These are phyloP conservation scores for Entelurus aequoreus DNA, from an alignment of 2,113 vertebrate genomes.

Conservation along the genomic window DNA sequence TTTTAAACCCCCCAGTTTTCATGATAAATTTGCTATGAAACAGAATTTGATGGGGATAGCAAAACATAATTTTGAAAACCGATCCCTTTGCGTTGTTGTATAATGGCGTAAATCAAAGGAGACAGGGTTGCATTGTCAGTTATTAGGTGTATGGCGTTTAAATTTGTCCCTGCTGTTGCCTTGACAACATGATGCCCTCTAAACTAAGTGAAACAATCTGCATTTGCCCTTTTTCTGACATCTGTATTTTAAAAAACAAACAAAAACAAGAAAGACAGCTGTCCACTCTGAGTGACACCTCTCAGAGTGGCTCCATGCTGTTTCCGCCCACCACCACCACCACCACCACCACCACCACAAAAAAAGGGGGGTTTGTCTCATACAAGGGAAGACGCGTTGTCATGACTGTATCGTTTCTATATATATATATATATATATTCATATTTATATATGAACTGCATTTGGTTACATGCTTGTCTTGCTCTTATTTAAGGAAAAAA, in stretches of 20 bases:
- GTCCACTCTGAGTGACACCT: conserved; percentile 49
- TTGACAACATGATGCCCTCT: conserved; percentile 50
- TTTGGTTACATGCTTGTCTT: conserved; percentile 77
- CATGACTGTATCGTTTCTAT: conserved; percentile 75
- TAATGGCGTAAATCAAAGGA: conserved; percentile 30
- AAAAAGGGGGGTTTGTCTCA: conserved; percentile 75
- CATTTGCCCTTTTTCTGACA: conserved; percentile 69
- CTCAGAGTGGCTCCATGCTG: conserved; percentile 38
- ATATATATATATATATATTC: neutral
- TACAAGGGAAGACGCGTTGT: conserved; percentile 75
- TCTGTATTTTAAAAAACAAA: neutral
- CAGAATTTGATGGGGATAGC: neutral
- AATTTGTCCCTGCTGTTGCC: conserved; percentile 27
- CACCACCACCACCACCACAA: conserved; percentile 17
- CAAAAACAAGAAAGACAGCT: conserved; percentile 23
- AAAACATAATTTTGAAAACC: too few species aligned
- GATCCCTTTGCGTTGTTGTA: conserved; percentile 6
- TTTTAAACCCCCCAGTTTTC: neutral
- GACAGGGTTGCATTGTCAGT: conserved; percentile 26
- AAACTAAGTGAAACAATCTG: conserved; percentile 46
- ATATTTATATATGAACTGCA: conserved; percentile 67
- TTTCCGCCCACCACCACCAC: conserved; percentile 5
- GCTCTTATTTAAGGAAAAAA: conserved; percentile 54
- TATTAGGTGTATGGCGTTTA: conserved; percentile 11
- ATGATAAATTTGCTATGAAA: neutral